phyloP scores from a whole-genome alignment of 2,113 vertebrate species.

The Pavo muticus region DNA sequence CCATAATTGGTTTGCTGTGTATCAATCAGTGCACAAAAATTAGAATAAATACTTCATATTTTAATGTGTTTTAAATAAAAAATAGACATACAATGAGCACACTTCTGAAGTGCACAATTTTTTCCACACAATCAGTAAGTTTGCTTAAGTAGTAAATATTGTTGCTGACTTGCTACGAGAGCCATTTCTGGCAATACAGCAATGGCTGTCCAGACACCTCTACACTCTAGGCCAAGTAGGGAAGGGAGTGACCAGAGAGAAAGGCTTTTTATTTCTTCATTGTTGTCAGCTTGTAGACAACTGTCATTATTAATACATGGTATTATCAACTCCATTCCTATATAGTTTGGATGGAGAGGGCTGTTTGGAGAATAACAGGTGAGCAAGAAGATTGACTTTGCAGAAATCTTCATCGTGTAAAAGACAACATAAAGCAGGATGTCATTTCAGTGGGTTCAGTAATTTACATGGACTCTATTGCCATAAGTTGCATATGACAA shows the following conservation, averaged over 20 bases:
- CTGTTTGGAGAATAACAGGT: neutral
- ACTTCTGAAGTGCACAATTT: neutral
- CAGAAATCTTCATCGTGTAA: neutral
- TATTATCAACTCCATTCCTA: too few species aligned
- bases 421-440: neutral
- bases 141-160: neutral
- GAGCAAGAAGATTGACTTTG: neutral
- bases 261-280: neutral
- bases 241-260: neutral
- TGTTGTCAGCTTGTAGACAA: neutral
- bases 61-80: neutral
- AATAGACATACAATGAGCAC: neutral
- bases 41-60: neutral
- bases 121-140: neutral
- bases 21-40: neutral
- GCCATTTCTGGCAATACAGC: neutral
- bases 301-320: neutral
- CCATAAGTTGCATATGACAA: neutral
- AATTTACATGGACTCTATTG: neutral
- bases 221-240: neutral
- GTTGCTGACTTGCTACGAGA: neutral
- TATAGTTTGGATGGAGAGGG: accelerated
- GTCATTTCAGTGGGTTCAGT: neutral
- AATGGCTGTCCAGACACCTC: neutral
- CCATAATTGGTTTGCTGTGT: neutral